These are phyloP conservation scores for Meghimatium bilineatum DNA, from an alignment of 2,888 invertebrate species.

Conservation along the genomic window DNA sequence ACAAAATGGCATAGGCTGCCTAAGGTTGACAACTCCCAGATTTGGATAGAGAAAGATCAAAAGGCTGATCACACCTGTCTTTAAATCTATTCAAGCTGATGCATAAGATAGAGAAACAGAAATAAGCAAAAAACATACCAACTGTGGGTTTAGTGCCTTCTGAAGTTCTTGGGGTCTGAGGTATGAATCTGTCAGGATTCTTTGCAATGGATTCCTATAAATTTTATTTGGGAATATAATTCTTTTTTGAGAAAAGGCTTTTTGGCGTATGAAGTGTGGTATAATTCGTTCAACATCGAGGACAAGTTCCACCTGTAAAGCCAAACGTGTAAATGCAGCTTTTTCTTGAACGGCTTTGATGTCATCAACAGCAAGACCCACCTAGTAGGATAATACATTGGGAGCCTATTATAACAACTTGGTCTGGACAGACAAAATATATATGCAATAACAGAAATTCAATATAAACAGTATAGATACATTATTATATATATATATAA, in stretches of 20 bases:
- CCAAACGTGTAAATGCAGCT: conserved; percentile 77
- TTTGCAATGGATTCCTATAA: conserved; percentile 54
- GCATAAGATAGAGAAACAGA: too few species aligned
- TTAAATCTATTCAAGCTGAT: too few species aligned
- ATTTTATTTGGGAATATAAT: conserved; percentile 73
- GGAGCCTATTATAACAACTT: too few species aligned
- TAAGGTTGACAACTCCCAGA: too few species aligned
- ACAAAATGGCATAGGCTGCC: too few species aligned
- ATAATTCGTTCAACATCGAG: conserved; percentile 78
- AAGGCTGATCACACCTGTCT: too few species aligned
- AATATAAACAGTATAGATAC: too few species aligned
- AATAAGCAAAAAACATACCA: too few species aligned
- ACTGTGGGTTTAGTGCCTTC: conserved; percentile 72
- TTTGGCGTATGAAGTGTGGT: conserved; percentile 75
- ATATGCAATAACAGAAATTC: too few species aligned
- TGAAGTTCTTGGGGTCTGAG: conserved; percentile 65
- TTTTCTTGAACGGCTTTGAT: conserved; percentile 80
- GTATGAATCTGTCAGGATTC: conserved; percentile 58
- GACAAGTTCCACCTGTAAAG: conserved; percentile 78
- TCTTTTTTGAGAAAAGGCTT: conserved; percentile 69
- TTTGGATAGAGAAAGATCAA: too few species aligned
- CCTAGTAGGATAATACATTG: conserved; percentile 59
- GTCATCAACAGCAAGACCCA: conserved; percentile 80
- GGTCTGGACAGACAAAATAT: too few species aligned
- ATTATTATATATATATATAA: too few species aligned